phyloP scores from a whole-genome alignment of 2,888 invertebrate genomes.

The Volucella inanis region DNA sequence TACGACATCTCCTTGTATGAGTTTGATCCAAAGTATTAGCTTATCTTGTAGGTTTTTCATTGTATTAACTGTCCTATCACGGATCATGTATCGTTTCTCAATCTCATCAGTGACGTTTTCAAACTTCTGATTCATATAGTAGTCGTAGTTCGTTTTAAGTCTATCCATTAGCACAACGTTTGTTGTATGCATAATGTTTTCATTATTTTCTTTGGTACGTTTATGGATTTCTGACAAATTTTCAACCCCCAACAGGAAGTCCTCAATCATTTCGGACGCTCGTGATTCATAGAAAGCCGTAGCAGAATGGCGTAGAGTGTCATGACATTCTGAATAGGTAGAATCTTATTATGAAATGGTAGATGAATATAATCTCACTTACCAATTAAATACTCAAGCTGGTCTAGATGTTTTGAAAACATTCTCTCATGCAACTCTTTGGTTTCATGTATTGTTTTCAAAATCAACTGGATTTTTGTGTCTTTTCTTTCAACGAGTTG shows the following conservation, averaged over 20 bases:
- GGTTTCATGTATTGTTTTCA: constrained; percentile 78
- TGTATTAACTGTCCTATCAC: constrained; percentile 77
- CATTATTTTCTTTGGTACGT: constrained; percentile 76
- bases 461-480: constrained; percentile 77
- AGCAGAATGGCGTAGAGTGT: constrained; percentile 75
- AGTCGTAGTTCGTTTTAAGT: constrained; percentile 77
- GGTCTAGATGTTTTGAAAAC: constrained; percentile 77
- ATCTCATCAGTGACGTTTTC: constrained; percentile 78
- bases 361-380: background rate
- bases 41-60: constrained; percentile 78
- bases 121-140: constrained; percentile 78
- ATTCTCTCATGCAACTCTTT: constrained; percentile 78
- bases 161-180: constrained; percentile 77
- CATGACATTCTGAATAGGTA: constrained; percentile 74
- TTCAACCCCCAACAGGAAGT: constrained; percentile 77
- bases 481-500: constrained; percentile 78
- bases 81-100: constrained; percentile 77
- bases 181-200: constrained; percentile 79
- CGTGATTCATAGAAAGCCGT: constrained; percentile 78
- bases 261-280: constrained; percentile 77
- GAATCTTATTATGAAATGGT: background rate
- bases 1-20: constrained; percentile 76
- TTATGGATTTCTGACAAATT: constrained; percentile 75
- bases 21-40: constrained; percentile 77
- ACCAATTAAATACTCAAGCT: constrained; percentile 79